phyloP scores from a whole-genome alignment of 1,140 invertebrate genomes.

The Pygmarrhopalites habei region DNA sequence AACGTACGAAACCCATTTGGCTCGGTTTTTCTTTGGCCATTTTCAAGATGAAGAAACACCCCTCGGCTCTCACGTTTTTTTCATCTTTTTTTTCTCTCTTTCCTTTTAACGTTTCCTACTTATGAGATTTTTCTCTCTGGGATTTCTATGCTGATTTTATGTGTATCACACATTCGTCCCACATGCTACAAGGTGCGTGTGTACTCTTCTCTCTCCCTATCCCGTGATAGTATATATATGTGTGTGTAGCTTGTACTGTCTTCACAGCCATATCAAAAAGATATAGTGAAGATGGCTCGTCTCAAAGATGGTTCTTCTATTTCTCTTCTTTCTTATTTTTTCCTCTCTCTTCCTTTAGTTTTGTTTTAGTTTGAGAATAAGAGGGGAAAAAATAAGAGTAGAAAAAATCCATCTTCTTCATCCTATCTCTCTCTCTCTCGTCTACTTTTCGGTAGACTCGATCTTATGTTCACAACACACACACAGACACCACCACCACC shows the following conservation, averaged over 20 bases:
- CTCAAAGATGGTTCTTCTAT: constrained; percentile 1
- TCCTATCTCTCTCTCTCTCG: too few species aligned
- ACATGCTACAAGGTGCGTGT: too few species aligned
- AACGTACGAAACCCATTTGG: neutral
- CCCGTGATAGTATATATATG: too few species aligned
- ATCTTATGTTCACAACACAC: too few species aligned
- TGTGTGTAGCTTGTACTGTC: too few species aligned
- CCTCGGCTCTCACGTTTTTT: constrained; percentile 6
- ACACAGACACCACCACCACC: too few species aligned
- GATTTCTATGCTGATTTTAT: neutral
- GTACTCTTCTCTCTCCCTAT: too few species aligned
- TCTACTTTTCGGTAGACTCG: too few species aligned
- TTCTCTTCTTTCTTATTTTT: neutral
- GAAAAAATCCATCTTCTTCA: too few species aligned
- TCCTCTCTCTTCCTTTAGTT: constrained; percentile 1
- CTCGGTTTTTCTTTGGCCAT: constrained; percentile 5
- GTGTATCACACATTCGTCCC: neutral
- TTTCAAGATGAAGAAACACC: constrained; percentile 7
- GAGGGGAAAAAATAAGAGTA: constrained; percentile 10
- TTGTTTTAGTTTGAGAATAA: constrained; percentile 11
- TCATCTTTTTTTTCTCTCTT: neutral
- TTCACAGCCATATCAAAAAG: too few species aligned
- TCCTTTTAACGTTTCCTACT: neutral
- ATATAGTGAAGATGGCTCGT: too few species aligned
- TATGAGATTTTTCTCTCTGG: neutral